phyloP scores from a whole-genome alignment of 2,797 vertebrate genomes.

The Phylloscopus collybita region DNA sequence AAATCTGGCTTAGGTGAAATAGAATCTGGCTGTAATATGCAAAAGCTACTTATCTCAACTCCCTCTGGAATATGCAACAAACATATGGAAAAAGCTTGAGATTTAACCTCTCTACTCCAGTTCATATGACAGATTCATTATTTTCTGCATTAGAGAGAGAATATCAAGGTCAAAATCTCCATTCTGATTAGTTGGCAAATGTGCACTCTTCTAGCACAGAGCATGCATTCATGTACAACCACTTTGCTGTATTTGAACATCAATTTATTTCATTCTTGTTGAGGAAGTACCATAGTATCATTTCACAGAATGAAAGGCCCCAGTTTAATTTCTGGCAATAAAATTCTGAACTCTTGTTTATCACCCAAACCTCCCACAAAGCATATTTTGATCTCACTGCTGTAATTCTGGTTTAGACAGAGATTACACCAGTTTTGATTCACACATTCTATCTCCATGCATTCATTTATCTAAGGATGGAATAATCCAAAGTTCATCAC shows the following conservation, averaged over 20 bases:
- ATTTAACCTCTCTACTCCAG: background rate
- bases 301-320: conserved; percentile 22
- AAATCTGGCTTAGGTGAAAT: conserved; percentile 52
- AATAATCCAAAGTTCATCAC: background rate
- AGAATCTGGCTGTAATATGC: conserved; percentile 65
- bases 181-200: conserved; percentile 34
- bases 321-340: background rate
- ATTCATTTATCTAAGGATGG: background rate
- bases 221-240: background rate
- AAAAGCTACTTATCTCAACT: conserved; percentile 54
- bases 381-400: background rate
- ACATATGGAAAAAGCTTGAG: conserved; percentile 15
- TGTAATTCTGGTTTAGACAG: background rate
- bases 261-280: conserved; percentile 30
- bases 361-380: conserved; percentile 14
- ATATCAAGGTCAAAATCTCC: conserved; percentile 30
- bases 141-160: conserved; percentile 35
- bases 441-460: background rate
- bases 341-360: background rate
- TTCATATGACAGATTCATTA: conserved; percentile 38
- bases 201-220: background rate
- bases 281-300: background rate
- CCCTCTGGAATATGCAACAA: conserved; percentile 41
- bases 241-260: background rate
- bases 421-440: background rate